Evolutionary conservation across 2,113 vertebrate species (phyloP).

Genomic region (Theristicus caerulescens): DNA sequence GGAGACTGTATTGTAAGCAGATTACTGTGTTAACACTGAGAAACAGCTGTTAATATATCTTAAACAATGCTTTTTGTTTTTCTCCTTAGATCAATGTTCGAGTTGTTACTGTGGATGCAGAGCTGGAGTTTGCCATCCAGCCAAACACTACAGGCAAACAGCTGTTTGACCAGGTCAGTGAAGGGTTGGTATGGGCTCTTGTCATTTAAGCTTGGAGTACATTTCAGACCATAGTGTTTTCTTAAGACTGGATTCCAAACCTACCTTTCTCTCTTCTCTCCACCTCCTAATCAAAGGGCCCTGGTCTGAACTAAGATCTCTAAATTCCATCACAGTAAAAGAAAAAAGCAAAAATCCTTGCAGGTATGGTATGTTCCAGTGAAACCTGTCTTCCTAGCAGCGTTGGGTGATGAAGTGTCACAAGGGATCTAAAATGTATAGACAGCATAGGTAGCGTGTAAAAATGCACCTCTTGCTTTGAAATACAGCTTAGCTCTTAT

Average conservation of each 20-base stretch:
- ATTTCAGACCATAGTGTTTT: neutral
- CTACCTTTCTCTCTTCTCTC: neutral
- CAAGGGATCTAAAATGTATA: neutral
- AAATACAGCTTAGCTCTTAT: neutral
- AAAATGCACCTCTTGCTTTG: neutral
- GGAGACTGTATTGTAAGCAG: neutral
- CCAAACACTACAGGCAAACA: conserved; percentile 93
- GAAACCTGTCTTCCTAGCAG: neutral
- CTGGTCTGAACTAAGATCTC: neutral
- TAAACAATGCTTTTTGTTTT: conserved; percentile 46
- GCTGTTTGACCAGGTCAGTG: conserved; percentile 94
- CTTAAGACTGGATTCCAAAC: neutral
- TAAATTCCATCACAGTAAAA: neutral
- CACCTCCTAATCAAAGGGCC: neutral
- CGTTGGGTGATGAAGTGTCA: neutral
- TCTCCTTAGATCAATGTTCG: conserved; percentile 90
- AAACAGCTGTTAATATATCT: neutral
- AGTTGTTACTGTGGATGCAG: conserved; percentile 95
- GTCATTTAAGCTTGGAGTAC: neutral
- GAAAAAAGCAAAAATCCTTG: neutral
- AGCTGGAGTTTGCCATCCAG: conserved; percentile 98
- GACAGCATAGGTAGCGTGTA: neutral
- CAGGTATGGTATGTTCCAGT: neutral
- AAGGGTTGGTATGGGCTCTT: neutral
- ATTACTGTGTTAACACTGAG: neutral